Conservation (phyloP, 2,888 invertebrate genomes). For the Synergus japonicus region DNA sequence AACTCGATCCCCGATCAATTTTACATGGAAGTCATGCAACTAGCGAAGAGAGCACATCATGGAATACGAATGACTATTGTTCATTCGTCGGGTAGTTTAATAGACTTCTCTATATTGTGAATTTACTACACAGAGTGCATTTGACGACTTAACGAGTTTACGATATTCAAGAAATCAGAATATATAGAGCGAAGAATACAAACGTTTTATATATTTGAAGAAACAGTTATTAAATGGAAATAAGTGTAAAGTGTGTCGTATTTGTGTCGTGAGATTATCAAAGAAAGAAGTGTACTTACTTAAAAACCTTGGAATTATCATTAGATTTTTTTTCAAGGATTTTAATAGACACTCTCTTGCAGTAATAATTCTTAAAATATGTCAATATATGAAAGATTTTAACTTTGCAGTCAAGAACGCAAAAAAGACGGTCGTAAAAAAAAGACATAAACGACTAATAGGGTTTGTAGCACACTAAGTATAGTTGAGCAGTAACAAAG, state of each 20-base stretch:
- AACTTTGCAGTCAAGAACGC: not conserved
- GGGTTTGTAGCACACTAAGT: not conserved
- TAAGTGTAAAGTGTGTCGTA: not conserved
- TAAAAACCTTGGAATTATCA: no score
- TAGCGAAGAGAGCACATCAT: slow-evolving; percentile 53
- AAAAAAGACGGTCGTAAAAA: not conserved
- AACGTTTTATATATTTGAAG: not conserved
- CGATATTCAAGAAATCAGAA: slow-evolving; percentile 8
- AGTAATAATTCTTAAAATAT: no score
- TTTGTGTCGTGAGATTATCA: not conserved
- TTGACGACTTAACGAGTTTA: not conserved
- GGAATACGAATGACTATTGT: slow-evolving; percentile 63
- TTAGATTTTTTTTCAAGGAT: no score
- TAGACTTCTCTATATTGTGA: slow-evolving; percentile 54
- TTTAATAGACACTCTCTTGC: no score
- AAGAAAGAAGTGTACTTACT: no score
- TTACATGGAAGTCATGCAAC: slow-evolving; percentile 63
- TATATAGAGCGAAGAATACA: not conserved
- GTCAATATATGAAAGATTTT: no score
- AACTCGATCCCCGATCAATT: slow-evolving; percentile 63
- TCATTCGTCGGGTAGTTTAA: slow-evolving; percentile 59
- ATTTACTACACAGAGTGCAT: not conserved
- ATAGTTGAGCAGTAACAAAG: slow-evolving; percentile 6
- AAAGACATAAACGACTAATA: not conserved
- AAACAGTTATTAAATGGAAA: not conserved